Evolutionary conservation across 1,140 invertebrate genomes (phyloP).

Genomic region (Potamilus streckersoni): DNA sequence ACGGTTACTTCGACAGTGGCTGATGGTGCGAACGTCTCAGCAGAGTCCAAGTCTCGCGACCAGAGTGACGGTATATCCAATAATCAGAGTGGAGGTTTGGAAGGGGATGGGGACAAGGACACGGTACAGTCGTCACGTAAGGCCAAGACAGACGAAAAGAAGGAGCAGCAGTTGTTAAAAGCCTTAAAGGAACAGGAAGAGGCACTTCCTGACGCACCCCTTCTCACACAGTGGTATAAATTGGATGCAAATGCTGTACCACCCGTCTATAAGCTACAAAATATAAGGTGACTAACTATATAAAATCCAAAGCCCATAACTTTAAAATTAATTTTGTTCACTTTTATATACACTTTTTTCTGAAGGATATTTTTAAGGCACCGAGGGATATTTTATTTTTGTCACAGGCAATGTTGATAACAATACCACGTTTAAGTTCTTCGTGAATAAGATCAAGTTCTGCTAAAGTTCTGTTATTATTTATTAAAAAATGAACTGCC

Average conservation of each 20-base stretch:
- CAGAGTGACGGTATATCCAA: no score
- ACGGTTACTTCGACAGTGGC: no score
- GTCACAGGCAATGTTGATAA: neutral
- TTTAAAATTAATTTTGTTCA: neutral
- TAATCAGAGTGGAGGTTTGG: no score
- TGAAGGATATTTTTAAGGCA: neutral
- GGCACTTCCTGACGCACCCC: conserved; percentile 41
- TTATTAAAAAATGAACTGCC: no score
- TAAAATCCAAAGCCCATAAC: neutral
- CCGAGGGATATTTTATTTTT: neutral
- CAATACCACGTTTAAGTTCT: neutral
- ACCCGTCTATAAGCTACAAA: conserved; percentile 80
- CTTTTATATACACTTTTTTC: neutral
- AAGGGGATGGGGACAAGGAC: no score
- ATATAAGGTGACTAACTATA: conserved; percentile 66
- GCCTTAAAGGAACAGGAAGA: conserved; percentile 42
- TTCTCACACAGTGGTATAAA: conserved; percentile 76
- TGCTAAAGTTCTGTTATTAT: no score
- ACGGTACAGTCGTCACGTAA: no score
- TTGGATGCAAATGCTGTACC: conserved; percentile 77
- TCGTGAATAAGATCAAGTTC: no score
- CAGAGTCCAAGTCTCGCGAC: no score
- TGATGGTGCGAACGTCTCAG: no score
- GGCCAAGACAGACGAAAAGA: conserved; percentile 14
- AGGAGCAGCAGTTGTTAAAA: conserved; percentile 33